These are phyloP conservation scores for Danionella cerebrum DNA, from an alignment of 2,113 vertebrate genomes.

Conservation along the genomic window DNA sequence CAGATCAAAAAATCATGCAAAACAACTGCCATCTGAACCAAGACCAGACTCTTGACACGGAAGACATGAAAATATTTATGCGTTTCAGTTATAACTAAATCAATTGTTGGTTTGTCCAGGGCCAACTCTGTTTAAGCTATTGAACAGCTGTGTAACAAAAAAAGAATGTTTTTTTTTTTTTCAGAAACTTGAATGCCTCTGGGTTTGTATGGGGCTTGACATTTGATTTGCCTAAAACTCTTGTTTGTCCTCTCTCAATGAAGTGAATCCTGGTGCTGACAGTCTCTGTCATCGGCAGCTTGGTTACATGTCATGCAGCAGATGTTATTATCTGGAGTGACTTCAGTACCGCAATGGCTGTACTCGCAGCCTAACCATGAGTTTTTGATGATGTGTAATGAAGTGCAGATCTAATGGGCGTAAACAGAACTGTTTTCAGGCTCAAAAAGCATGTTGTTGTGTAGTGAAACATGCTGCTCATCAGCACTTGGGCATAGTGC, in stretches of 20 bases:
- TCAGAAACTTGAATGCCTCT: neutral
- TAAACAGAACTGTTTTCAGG: conserved; percentile 14
- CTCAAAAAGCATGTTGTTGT: conserved; percentile 4
- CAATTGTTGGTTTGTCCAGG: conserved; percentile 44
- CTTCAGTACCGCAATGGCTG: neutral
- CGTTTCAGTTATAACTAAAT: conserved; percentile 43
- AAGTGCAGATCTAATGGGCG: conserved; percentile 34
- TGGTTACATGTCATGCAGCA: neutral
- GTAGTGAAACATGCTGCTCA: conserved; percentile 13
- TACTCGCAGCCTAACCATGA: neutral
- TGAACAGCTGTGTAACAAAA: neutral
- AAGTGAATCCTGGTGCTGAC: neutral
- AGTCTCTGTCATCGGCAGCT: neutral
- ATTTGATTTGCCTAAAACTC: neutral
- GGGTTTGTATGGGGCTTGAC: neutral
- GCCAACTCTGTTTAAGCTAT: neutral
- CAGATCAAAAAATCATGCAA: conserved; percentile 45
- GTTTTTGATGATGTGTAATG: conserved; percentile 9
- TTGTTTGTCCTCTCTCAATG: neutral
- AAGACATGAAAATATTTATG: conserved; percentile 26
- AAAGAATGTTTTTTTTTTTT: neutral
- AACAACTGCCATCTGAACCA: conserved; percentile 36
- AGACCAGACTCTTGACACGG: conserved; percentile 22
- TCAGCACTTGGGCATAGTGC: conserved; percentile 36
- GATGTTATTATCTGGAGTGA: neutral